A percentile compares a stretch with the other conserved stretches of the same genome.
Conservation (phyloP, 2,888 invertebrate genomes). For the Caenorhabditis sp. region DNA sequence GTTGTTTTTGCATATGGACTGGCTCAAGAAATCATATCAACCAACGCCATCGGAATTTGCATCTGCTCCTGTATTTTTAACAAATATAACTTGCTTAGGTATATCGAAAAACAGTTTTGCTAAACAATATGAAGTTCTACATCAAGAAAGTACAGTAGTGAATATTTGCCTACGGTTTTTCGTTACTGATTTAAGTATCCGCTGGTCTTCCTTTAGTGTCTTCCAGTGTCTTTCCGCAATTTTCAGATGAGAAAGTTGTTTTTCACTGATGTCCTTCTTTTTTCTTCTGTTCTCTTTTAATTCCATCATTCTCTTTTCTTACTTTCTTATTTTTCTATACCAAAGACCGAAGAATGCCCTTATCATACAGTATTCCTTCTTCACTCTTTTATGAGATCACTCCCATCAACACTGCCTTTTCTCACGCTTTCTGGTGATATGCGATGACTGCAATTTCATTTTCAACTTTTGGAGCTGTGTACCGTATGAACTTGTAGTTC, state of each 20-base stretch:
- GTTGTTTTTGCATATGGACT: conserved; percentile 28
- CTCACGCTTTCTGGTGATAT: not conserved
- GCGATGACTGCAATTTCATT: too few species aligned
- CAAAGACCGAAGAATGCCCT: conserved; percentile 17
- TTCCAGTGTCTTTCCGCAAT: not conserved
- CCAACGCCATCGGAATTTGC: not conserved
- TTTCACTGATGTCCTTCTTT: not conserved
- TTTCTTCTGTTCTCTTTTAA: not conserved
- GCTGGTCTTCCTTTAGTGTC: too few species aligned
- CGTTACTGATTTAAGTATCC: too few species aligned
- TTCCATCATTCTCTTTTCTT: not conserved
- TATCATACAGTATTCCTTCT: conserved; percentile 12
- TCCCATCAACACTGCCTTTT: not conserved
- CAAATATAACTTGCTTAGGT: too few species aligned
- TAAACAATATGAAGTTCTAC: not conserved
- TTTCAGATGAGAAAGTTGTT: conserved; percentile 9
- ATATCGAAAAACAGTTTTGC: not conserved
- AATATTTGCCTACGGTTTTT: not conserved
- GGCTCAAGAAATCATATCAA: not conserved
- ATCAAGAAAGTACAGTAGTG: not conserved
- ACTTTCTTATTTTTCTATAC: too few species aligned
- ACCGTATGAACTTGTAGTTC: conserved; percentile 57
- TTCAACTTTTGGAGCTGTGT: not conserved
- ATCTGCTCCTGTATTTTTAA: not conserved
- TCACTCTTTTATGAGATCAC: not conserved